Evolutionary conservation across 1,140 invertebrate genomes (phyloP), one percentile per base, ranked within the genome.

Genomic region (Drosophila lini): DNA sequence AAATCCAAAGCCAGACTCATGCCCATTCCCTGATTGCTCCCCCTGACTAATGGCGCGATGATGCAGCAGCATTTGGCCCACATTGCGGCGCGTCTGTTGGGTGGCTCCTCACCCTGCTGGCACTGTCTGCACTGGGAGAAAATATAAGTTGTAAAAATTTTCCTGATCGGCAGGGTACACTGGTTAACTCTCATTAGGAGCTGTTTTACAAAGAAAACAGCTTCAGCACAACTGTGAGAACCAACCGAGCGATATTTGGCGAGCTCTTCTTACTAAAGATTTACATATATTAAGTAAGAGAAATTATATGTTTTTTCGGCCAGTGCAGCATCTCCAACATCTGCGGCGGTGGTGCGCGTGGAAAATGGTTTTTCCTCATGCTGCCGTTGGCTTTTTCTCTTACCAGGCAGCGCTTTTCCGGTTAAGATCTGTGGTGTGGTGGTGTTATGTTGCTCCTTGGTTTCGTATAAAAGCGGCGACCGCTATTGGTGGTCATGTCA

Each of bases 401-500:
- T 47, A 42, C 52, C 71, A 34, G 44, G 22, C 13, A 28, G 55
- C 45, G 62, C 74, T 76, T 76, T 76, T 76, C 74, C 74, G 74
- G 74, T 76, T 76, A 68, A 68, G 52, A 70, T 36, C 42, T 45
- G 42, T 44, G 45, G 28, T 50, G 57, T 22, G 7, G 50, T n/a
- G 52, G 34, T 32, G 52, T 38, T 53, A 44, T 42, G 47, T 34
- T 34, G 34, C 28, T 50, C 9, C 36, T 11, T 38, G 41, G 31
- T 53, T 47, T 45, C 11, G 60, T 88, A 88, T 88, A 88, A 74
- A 88, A 89, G 73, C 67, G 40, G 15, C 22, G 68, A 34, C 58
- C 36, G 76, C 62, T 71, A 75, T 44, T 60, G 52, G 52, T 83
- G 71, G 68, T 73, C 63, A 83, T 80, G 80, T 88, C 82, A 86